Base-by-base conservation (phyloP, 2,888 invertebrate species). In the Caenorhabditis sulstoni region DNA sequence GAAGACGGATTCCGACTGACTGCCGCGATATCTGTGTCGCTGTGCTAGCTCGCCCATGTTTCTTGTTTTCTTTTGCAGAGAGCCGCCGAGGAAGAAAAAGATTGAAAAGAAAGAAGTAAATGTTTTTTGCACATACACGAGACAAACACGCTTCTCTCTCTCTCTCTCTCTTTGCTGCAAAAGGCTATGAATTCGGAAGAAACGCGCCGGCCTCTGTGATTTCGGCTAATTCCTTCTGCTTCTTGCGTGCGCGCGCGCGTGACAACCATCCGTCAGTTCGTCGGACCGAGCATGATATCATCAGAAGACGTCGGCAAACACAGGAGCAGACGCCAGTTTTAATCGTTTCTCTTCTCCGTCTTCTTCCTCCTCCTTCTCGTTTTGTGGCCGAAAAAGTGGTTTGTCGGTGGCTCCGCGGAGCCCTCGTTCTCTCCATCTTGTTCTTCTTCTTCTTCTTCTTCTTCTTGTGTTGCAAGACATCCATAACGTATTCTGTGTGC, bases 401-500 rank as follows among this genome's bases (percentile, higher is more conserved):
- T 70, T 70, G 68, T 37, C 68, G 53, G 61, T 20, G 61, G 61
- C 41, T 14, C 12, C 16, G 37, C 53, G 29, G 12, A 11, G 41
- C 67, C 37, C 49, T 71, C 55, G 47, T 64, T 53, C 61, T 71
- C 45, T 71, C 55, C 37, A 57, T 53, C 61, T 71, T 37, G 52
- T 61, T 53, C 41, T 61, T 61, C 47, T 53, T 41, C 59, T 41
- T 59, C 22, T 68, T 68, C 67, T 47, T 57, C n/a, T 55, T 39
- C 29, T 29, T 29, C 29, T 47, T 64, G 41, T 71, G 71, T 71
- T 71, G 71, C 71, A 71, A 64, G 49, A 62, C 70, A 71, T 70
- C 70, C 55, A 62, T 71, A 71, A 71, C 71, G 64, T 71, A 71
- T 71, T 71, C 71, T 57, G 57, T 71, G 71, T 71, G 71, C 71